These are phyloP conservation scores for Notolepis coatsorum DNA, from an alignment of 2,797 vertebrate genomes.

Conservation along the genomic window DNA sequence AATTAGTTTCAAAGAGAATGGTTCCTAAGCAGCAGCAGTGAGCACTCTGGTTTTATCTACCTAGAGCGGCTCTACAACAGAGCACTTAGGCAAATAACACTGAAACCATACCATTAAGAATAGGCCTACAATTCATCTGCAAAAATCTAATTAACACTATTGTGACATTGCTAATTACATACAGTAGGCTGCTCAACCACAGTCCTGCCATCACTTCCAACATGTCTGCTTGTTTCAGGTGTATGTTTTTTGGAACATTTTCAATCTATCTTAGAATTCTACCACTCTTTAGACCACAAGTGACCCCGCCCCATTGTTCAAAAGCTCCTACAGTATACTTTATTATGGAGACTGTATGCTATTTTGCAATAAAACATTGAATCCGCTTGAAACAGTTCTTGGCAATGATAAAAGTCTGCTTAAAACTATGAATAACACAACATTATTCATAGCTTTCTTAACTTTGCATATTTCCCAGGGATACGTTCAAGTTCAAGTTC, in stretches of 20 bases:
- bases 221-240: not conserved
- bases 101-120: not conserved
- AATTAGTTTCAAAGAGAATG: constrained; percentile 38
- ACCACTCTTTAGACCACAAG: too few relatives aligned
- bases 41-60: constrained; percentile 15
- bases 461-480: too few relatives aligned
- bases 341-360: too few relatives aligned
- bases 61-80: not conserved
- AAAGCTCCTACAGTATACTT: too few relatives aligned
- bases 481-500: too few relatives aligned
- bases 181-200: not conserved
- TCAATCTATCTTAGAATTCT: constrained; percentile 17
- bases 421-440: too few relatives aligned
- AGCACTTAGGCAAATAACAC: not conserved
- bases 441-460: too few relatives aligned
- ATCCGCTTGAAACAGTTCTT: too few relatives aligned
- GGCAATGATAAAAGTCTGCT: too few relatives aligned
- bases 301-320: too few relatives aligned
- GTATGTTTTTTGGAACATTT: not conserved
- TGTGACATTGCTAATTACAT: not conserved
- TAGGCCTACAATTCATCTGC: not conserved
- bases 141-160: not conserved
- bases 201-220: not conserved
- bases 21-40: constrained; percentile 9
- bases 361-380: too few relatives aligned